A percentile compares a stretch with the other conserved stretches of the same genome.
Evolutionary conservation across 2,113 vertebrate genomes (phyloP).

Genomic region (Mormyrus iriodes): DNA sequence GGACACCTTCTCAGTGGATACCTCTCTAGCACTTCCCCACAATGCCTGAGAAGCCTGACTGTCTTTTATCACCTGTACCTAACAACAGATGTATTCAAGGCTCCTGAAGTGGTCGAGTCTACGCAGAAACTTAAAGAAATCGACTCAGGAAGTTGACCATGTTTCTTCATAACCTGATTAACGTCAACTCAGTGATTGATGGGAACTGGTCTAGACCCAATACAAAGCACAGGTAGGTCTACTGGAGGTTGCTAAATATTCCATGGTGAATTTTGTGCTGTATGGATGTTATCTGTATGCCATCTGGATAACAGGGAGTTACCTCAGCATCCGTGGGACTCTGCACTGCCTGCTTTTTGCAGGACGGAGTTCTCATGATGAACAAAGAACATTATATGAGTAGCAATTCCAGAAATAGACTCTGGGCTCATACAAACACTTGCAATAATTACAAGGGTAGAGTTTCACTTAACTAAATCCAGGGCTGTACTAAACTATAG

Average conservation of each 20-base stretch:
- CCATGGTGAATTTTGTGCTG: neutral
- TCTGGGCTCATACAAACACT: neutral
- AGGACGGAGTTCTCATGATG: constrained; percentile 11
- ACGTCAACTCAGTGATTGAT: neutral
- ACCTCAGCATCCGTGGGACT: neutral
- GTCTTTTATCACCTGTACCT: neutral
- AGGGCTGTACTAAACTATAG: neutral
- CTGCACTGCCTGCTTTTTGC: neutral
- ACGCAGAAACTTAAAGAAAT: neutral
- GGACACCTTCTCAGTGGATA: neutral
- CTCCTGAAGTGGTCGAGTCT: neutral
- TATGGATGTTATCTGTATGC: neutral
- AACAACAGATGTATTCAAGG: neutral
- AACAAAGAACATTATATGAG: constrained; percentile 25
- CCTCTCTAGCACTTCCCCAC: neutral
- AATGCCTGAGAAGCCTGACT: neutral
- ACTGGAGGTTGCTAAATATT: neutral
- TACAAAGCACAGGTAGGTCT: neutral
- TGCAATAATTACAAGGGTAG: constrained; percentile 28
- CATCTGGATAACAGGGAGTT: neutral
- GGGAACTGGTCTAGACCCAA: too few relatives aligned
- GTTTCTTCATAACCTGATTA: neutral
- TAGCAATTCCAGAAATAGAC: constrained; percentile 29
- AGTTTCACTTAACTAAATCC: constrained; percentile 19
- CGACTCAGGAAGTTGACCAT: neutral